Conservation (phyloP, 2,888 invertebrate species). For the Apodemia duryi region DNA sequence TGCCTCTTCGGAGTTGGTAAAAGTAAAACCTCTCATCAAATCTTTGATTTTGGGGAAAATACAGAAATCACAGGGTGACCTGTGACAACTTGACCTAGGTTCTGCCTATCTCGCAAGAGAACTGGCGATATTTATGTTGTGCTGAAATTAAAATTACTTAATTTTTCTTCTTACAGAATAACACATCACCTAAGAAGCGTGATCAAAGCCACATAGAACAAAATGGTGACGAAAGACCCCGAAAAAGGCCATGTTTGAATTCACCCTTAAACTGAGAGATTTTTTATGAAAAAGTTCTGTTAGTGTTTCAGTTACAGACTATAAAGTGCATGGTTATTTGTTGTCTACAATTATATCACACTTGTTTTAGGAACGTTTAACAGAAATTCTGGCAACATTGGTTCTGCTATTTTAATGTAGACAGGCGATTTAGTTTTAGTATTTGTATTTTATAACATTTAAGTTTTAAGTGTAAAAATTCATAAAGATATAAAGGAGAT, state of each 20-base stretch:
- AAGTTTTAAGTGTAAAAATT: not conserved
- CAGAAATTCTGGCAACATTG: slow-evolving; percentile 43
- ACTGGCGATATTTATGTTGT: slow-evolving; percentile 36
- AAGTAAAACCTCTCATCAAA: too few species aligned
- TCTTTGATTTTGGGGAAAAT: too few species aligned
- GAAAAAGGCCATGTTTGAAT: slow-evolving; percentile 80
- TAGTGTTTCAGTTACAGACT: slow-evolving; percentile 61
- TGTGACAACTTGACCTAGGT: too few species aligned
- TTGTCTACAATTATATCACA: slow-evolving; percentile 47
- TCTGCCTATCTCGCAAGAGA: too few species aligned
- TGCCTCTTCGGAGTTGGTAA: too few species aligned
- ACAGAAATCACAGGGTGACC: too few species aligned
- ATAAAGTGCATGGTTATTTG: slow-evolving; percentile 57
- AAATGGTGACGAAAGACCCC: slow-evolving; percentile 77
- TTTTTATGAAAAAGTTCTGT: slow-evolving; percentile 36
- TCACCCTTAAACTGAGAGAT: slow-evolving; percentile 57
- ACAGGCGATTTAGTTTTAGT: slow-evolving; percentile 3
- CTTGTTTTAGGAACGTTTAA: slow-evolving; percentile 46
- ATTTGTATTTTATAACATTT: slow-evolving; percentile 5
- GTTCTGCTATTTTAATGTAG: slow-evolving; percentile 30
- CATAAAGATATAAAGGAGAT: not conserved
- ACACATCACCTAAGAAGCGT: too few species aligned
- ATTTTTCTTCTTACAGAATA: too few species aligned
- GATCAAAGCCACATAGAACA: slow-evolving; percentile 47
- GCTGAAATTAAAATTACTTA: too few species aligned